phyloP scores from a whole-genome alignment of 2,113 vertebrate species.

The Rana temporaria region DNA sequence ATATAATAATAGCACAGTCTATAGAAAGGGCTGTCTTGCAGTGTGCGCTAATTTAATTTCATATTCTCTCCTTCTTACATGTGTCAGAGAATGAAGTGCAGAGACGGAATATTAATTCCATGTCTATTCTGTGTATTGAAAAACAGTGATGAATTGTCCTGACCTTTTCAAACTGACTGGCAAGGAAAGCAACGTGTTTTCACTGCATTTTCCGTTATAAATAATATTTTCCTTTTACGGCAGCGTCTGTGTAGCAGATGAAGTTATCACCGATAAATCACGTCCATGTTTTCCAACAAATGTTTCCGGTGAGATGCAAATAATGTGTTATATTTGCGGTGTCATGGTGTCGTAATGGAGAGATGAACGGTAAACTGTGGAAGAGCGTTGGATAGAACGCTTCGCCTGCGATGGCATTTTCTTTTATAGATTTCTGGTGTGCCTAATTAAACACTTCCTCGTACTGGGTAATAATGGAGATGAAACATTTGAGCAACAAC shows the following conservation, averaged over 20 bases:
- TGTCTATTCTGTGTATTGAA: constrained; percentile 53
- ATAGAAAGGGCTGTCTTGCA: background rate
- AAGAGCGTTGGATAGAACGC: background rate
- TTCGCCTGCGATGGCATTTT: constrained; percentile 7
- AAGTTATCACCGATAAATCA: constrained; percentile 52
- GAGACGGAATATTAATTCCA: constrained; percentile 47
- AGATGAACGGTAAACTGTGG: background rate
- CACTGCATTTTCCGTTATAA: constrained; percentile 41
- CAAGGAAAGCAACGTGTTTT: constrained; percentile 48
- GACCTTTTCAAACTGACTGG: constrained; percentile 49
- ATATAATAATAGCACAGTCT: constrained; percentile 19
- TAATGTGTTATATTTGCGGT: constrained; percentile 16
- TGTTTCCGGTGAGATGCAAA: constrained; percentile 29
- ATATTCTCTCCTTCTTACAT: constrained; percentile 41
- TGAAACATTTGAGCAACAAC: background rate
- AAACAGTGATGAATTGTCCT: constrained; percentile 53
- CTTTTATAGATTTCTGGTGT: constrained; percentile 28
- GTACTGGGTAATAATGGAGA: constrained; percentile 16
- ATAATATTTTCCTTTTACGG: constrained; percentile 18
- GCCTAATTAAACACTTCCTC: constrained; percentile 19
- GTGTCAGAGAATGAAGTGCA: constrained; percentile 41
- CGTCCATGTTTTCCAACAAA: constrained; percentile 29
- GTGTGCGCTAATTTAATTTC: constrained; percentile 32
- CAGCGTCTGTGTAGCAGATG: constrained; percentile 21
- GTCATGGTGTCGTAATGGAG: background rate